These are phyloP conservation scores for Drosophila algonquin DNA, from an alignment of 2,888 invertebrate species.

Conservation along the genomic window DNA sequence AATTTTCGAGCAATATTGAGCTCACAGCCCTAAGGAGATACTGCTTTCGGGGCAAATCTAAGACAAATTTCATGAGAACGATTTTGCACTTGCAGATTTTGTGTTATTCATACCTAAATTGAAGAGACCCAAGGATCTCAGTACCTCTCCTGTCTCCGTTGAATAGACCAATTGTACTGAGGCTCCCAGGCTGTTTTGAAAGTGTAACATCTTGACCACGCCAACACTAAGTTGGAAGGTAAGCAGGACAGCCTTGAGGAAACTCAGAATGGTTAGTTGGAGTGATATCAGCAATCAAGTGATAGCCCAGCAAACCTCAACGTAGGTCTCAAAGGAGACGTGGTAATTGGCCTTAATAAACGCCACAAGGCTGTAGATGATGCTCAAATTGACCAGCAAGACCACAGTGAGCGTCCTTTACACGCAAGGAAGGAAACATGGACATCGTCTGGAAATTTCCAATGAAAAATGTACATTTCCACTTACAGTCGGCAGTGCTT, in stretches of 20 bases:
- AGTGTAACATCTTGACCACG: constrained; percentile 62
- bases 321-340: constrained; percentile 67
- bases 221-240: constrained; percentile 65
- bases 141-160: constrained; percentile 54
- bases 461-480: neutral
- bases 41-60: constrained; percentile 49
- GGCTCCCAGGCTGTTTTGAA: constrained; percentile 29
- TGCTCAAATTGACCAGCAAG: constrained; percentile 47
- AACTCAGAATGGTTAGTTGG: neutral
- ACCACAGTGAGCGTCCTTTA: constrained; percentile 42
- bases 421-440: neutral
- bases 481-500: constrained; percentile 53
- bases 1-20: constrained; percentile 50
- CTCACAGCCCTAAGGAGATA: constrained; percentile 41
- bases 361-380: constrained; percentile 55
- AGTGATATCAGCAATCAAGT: neutral
- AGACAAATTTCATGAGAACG: neutral
- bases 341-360: constrained; percentile 58
- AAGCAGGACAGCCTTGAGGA: constrained; percentile 57
- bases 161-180: constrained; percentile 42
- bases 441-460: neutral
- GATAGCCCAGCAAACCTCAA: constrained; percentile 50
- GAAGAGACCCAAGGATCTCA: constrained; percentile 58
- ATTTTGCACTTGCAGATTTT: neutral
- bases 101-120: constrained; percentile 48